phyloP scores from a whole-genome alignment of 1,140 invertebrate genomes.

The Drosophila pandora region DNA sequence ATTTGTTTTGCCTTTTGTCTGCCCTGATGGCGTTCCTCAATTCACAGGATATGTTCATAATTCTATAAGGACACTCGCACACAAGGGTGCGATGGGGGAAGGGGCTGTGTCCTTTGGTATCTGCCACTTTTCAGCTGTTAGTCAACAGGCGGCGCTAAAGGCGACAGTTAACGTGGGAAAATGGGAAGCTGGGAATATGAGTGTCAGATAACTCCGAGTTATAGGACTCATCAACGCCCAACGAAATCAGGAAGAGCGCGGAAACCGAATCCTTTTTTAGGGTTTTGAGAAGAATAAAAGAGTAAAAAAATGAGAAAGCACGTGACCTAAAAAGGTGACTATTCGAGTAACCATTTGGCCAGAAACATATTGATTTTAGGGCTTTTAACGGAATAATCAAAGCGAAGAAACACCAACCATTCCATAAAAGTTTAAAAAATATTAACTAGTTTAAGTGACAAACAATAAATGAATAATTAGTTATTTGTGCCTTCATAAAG shows the following conservation, averaged over 20 bases:
- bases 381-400: too few relatives aligned
- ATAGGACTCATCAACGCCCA: conserved; percentile 37
- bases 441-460: too few relatives aligned
- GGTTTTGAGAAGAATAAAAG: neutral
- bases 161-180: conserved; percentile 35
- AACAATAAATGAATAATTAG: neutral
- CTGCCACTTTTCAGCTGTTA: conserved; percentile 15
- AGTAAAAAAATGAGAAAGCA: conserved; percentile 1
- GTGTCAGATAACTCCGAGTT: conserved; percentile 26
- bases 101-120: neutral
- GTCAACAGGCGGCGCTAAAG: conserved; percentile 40
- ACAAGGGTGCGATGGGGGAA: neutral
- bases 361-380: neutral
- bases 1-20: conserved; percentile 78
- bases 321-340: conserved; percentile 13
- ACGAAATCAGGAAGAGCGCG: conserved; percentile 2
- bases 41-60: conserved; percentile 80
- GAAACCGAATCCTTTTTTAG: neutral
- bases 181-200: conserved; percentile 2
- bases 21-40: conserved; percentile 67
- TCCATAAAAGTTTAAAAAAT: too few relatives aligned
- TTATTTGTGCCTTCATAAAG: neutral
- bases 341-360: neutral
- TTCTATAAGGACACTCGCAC: conserved; percentile 57
- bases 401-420: too few relatives aligned